Evolutionary conservation across 1,140 invertebrate species (phyloP).

Genomic region (Goniozus legneri): DNA sequence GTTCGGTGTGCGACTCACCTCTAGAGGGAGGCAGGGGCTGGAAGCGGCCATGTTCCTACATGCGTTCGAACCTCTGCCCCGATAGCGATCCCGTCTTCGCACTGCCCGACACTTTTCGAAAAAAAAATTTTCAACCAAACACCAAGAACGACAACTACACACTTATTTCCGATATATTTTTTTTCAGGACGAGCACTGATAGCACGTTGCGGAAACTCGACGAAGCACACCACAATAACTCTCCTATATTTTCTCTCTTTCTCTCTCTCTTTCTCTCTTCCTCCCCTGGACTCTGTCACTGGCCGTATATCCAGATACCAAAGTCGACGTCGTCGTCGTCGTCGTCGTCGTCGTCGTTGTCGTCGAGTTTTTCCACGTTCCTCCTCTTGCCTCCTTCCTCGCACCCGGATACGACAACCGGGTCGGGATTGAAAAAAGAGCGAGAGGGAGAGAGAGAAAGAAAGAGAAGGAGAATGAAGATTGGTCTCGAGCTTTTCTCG

Average conservation of each 20-base stretch:
- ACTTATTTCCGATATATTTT: not conserved
- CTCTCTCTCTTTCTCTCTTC: slow-evolving; percentile 4
- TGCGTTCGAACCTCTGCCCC: slow-evolving; percentile 53
- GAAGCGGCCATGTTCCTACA: slow-evolving; percentile 56
- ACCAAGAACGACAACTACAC: slow-evolving; percentile 18
- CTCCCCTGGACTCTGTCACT: no score
- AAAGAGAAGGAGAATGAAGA: slow-evolving; percentile 14
- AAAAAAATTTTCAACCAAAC: slow-evolving; percentile 20
- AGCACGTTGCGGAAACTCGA: no score
- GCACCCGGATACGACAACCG: slow-evolving; percentile 12
- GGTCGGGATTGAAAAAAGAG: not conserved
- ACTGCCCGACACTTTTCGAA: slow-evolving; percentile 34
- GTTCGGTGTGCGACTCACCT: slow-evolving; percentile 46
- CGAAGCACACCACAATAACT: no score
- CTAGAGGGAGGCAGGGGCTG: slow-evolving; percentile 55
- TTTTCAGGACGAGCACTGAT: no score
- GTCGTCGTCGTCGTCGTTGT: no score
- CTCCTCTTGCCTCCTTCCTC: no score
- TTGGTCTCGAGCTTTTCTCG: not conserved
- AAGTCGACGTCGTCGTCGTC: no score
- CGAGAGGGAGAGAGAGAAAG: not conserved
- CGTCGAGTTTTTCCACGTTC: no score
- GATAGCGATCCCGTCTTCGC: slow-evolving; percentile 47
- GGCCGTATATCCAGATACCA: no score
- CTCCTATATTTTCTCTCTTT: slow-evolving; percentile 2